Percentiles rank a stretch among this genome's conserved stretches.
Conservation (phyloP, 2,888 invertebrate species). For the Electrophaes corylata region DNA sequence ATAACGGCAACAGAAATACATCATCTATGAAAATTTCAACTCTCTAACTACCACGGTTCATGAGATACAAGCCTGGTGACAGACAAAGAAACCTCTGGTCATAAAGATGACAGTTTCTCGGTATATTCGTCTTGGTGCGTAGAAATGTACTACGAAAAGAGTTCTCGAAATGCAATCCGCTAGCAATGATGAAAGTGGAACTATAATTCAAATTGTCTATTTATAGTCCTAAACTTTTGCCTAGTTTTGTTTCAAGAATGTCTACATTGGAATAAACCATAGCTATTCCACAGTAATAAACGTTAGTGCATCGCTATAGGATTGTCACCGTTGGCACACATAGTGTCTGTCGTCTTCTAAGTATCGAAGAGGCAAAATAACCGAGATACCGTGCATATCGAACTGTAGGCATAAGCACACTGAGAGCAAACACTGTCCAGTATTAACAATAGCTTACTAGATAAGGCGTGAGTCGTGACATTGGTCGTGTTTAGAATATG, state of each 20-base stretch:
- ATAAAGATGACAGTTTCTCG: too few relatives aligned
- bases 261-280: slow-evolving; percentile 13
- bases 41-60: too few relatives aligned
- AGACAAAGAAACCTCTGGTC: too few relatives aligned
- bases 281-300: slow-evolving; percentile 23
- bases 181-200: slow-evolving; percentile 7
- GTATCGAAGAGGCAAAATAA: slow-evolving; percentile 14
- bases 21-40: too few relatives aligned
- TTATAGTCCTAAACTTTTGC: slow-evolving; percentile 5
- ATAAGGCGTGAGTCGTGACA: too few relatives aligned
- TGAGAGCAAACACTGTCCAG: background rate
- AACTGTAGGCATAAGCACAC: background rate
- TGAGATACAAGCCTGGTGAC: too few relatives aligned
- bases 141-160: too few relatives aligned
- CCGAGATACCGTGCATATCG: background rate
- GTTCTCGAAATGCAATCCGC: too few relatives aligned
- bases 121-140: too few relatives aligned
- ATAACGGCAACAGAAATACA: too few relatives aligned
- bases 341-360: slow-evolving; percentile 17
- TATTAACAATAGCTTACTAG: too few relatives aligned
- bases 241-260: slow-evolving; percentile 20
- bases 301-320: slow-evolving; percentile 23
- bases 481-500: too few relatives aligned
- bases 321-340: slow-evolving; percentile 21
- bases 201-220: slow-evolving; percentile 6